A percentile compares a stretch with the other conserved stretches of the same genome.
Evolutionary conservation across 2,113 vertebrate species (phyloP).

Genomic region (Chamaetylas fuelleborni): DNA sequence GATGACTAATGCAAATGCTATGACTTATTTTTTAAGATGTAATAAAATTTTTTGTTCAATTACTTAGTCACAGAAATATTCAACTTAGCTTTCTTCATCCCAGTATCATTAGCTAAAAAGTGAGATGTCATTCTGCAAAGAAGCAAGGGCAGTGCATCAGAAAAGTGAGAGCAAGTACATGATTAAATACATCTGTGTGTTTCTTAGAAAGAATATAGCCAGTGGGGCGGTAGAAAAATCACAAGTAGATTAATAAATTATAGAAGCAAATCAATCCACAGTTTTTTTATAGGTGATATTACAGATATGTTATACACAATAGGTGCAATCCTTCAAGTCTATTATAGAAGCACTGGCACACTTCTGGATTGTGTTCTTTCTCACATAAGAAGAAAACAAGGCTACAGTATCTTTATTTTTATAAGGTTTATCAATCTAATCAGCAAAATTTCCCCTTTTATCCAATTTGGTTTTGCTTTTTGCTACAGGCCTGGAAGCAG

Average conservation of each 20-base stretch:
- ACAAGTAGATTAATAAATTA: background rate
- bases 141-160: background rate
- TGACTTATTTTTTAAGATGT: conserved; percentile 10
- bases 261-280: background rate
- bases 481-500: background rate
- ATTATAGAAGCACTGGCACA: background rate
- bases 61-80: background rate
- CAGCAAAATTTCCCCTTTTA: background rate
- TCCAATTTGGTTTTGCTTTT: background rate
- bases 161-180: background rate
- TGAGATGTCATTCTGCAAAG: background rate
- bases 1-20: conserved; percentile 8
- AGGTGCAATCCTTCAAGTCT: background rate
- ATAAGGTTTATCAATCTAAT: background rate
- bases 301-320: background rate
- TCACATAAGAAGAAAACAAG: background rate
- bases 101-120: background rate
- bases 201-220: background rate
- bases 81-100: background rate
- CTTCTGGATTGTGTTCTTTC: background rate
- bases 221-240: background rate
- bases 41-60: background rate
- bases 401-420: background rate
- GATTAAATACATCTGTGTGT: background rate
- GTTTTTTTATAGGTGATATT: background rate